Evolutionary conservation across 2,797 vertebrate species (phyloP), one percentile per base, ranked within the genome.

Genomic region (Sparus aurata): DNA sequence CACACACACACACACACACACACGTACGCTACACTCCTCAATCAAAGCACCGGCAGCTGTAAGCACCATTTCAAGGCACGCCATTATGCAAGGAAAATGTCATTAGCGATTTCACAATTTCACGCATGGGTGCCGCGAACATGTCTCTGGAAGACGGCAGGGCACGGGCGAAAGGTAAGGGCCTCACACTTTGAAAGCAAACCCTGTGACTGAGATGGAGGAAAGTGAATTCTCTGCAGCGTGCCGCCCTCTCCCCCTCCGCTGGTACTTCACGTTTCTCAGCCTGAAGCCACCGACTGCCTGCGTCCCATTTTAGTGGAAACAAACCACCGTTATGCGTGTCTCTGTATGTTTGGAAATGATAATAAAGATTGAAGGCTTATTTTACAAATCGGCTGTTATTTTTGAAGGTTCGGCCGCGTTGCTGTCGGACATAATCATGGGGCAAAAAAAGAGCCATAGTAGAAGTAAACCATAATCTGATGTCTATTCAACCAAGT

Each of bases 61-160:
- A 85, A 85, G 86, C 87, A 77, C 74, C 82, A 77, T 90, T 92
- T 89, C 66, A 54, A 77, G 73, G 83, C 78, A 86, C 22, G 67
- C 85, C 88, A 90, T 92, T 93, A 91, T 91, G 89, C 85, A 84
- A 84, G 84, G 80, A 76, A 91, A 92, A 92, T 85, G 85, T 90
- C 91, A 89, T 92, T 91, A 92, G 87, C 79, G 67, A 85, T 92
- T 92, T 91, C 80, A 90, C 88, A 93, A 94, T 94, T 93, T 94
- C 92, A 94, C 47, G 90, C 85, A 66, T 79, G 77, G n/a, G 59
- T 81, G 91, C 71, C 11, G 30, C 74, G 41, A 85, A 79, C 88
- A 85, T 77, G 80, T 86, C 80, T 80, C 63, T 67, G 84, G 79
- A 86, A 89, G 77, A 80, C 13, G 55, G 59, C 65, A 18, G 87